phyloP scores from a whole-genome alignment of 1,140 invertebrate species.

The Hycleus phaleratus region DNA sequence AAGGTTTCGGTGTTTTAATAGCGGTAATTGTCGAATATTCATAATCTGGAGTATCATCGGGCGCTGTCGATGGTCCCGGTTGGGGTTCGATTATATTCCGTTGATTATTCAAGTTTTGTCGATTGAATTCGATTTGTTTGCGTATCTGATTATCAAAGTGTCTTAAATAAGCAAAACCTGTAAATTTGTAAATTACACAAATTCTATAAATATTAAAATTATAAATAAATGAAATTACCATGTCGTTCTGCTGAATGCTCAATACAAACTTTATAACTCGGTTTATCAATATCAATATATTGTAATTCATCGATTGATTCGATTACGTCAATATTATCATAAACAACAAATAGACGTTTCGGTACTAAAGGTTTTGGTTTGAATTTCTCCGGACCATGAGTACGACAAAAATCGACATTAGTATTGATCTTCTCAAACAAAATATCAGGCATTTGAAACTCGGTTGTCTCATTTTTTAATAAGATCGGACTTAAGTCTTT shows the following conservation, averaged over 20 bases:
- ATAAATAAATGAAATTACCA: not conserved
- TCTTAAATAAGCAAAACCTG: conserved; percentile 24
- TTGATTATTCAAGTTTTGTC: not conserved
- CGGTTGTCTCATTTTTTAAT: conserved; percentile 19
- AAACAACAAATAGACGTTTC: conserved; percentile 58
- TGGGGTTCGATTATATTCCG: not conserved
- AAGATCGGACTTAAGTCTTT: conserved; percentile 17
- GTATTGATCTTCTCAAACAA: conserved; percentile 27
- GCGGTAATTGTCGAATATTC: conserved; percentile 10
- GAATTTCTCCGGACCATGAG: conserved; percentile 38
- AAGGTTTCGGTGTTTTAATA: conserved; percentile 13
- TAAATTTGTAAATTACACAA: no score
- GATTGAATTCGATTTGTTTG: not conserved
- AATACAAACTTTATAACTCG: conserved; percentile 55
- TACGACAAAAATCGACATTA: conserved; percentile 29
- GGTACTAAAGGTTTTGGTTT: conserved; percentile 51
- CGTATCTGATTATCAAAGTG: conserved; percentile 1
- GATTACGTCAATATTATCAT: conserved; percentile 68
- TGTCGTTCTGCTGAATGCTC: conserved; percentile 43
- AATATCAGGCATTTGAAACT: conserved; percentile 28
- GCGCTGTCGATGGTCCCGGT: not conserved
- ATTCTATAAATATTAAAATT: not conserved
- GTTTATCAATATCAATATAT: conserved; percentile 52
- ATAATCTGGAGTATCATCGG: not conserved
- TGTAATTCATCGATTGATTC: conserved; percentile 46